Conservation (phyloP, 2,888 invertebrate genomes). For the Geophilus truncorum region DNA sequence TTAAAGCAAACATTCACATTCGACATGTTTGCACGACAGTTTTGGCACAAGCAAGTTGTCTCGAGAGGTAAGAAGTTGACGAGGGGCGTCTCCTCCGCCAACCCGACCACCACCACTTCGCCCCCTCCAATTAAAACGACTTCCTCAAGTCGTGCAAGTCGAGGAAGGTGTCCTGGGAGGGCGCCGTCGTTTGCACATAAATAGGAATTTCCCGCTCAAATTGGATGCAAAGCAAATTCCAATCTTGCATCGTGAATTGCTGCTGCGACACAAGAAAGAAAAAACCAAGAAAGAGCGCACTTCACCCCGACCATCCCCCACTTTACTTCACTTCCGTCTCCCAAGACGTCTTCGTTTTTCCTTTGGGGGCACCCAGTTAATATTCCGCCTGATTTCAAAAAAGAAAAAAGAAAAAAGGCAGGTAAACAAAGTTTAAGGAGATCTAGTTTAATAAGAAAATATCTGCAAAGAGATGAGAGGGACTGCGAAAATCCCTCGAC, state of each 20-base stretch:
- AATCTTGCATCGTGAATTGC: conserved; percentile 34
- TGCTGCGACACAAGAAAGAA: conserved; percentile 10
- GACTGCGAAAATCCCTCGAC: conserved; percentile 2
- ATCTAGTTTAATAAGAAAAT: conserved; percentile 34
- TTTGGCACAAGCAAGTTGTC: neutral
- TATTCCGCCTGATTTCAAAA: conserved; percentile 34
- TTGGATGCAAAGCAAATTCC: conserved; percentile 36
- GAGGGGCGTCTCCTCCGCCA: conserved; percentile 8
- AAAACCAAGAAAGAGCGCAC: neutral
- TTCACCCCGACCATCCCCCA: neutral
- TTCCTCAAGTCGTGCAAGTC: neutral
- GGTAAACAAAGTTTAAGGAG: conserved; percentile 33
- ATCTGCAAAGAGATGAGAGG: neutral
- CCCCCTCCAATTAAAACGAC: conserved; percentile 34
- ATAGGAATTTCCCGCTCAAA: conserved; percentile 35
- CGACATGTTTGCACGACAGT: neutral
- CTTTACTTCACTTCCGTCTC: neutral
- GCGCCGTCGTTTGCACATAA: conserved; percentile 34
- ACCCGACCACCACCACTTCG: neutral
- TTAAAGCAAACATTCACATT: neutral
- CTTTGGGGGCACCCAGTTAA: conserved; percentile 30
- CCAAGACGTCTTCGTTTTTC: neutral
- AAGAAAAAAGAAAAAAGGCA: neutral
- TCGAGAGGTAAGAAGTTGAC: neutral
- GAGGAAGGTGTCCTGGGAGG: conserved; percentile 25